Base-by-base conservation (phyloP, 1,140 invertebrate genomes). In the Potamilus streckersoni region DNA sequence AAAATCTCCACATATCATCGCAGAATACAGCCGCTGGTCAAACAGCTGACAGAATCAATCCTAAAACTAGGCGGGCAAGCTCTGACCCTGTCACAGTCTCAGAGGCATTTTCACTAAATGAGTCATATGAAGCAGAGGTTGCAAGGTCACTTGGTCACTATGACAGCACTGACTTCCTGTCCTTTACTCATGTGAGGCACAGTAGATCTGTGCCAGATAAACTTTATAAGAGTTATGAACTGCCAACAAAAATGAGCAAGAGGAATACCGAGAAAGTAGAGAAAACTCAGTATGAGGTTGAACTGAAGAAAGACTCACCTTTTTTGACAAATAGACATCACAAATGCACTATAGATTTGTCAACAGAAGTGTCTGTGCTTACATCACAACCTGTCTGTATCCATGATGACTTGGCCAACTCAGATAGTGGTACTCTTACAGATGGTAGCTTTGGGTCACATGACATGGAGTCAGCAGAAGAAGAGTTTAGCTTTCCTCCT, bases 161-260 rank as follows among this genome's bases (percentile, higher is more conserved):
- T 77, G 74, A 78, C 16, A 69, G 76, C 16, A 72, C 74, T 23
- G 27, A 38, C 27, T 56, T 76, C 19, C 49, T 82, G 19, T 74
- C 77, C 5, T 80, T 83, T 74, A 62, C 73, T 70, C 68, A 71
- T n/a, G 17, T 81, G 4, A 59, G 79, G 62, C 79, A 75, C 16
- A 79, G 82, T 66, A 80, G 78, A 23, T 83, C 82, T 19, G 38
- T 83, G 15, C 82, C 82, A 49, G 74, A 83, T 23, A 78, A 76
- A 17, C 68, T 64, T 19, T 74, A 71, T 64, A 80, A 80, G 60
- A 77, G 74, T 69, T 80, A 76, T 64, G 74, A 76, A 49, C 74
- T 75, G 60, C 60, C 60, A 49, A 49, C 38, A 49, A 49, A 49
- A 49, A 49, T 49, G 6, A 49, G 38, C 38, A 49, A 49, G 38